Conservation (phyloP, 23 tunicate genomes). For the Styela plicata region DNA sequence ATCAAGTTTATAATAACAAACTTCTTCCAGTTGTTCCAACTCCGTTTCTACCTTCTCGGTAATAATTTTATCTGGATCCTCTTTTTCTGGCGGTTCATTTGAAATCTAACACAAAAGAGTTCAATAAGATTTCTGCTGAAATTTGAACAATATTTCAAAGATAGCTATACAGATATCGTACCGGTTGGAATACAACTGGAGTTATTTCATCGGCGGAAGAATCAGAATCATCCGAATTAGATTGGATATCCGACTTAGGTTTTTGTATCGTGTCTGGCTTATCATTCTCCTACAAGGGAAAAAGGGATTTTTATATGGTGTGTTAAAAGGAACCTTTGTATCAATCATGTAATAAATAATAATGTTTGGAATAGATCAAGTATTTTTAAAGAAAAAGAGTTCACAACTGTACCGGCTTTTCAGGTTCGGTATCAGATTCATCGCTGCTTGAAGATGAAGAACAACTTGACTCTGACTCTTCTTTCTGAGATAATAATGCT, state of each 20-base stretch:
- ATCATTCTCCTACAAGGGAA: neutral
- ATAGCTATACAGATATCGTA: neutral
- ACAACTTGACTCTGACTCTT: neutral
- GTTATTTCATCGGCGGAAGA: neutral
- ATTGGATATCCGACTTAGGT: neutral
- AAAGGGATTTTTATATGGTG: too few relatives aligned
- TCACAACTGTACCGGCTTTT: neutral
- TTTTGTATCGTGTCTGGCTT: neutral
- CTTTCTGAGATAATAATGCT: neutral
- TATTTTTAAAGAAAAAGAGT: too few relatives aligned
- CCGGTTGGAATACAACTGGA: neutral
- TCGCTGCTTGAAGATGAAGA: neutral
- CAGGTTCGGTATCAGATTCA: constrained; percentile 4
- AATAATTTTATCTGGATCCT: too few relatives aligned
- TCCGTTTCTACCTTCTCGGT: too few relatives aligned
- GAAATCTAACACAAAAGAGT: too few relatives aligned
- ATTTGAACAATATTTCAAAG: too few relatives aligned
- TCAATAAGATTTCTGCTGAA: too few relatives aligned
- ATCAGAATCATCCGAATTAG: neutral
- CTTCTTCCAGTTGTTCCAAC: too few relatives aligned
- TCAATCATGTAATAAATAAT: neutral
- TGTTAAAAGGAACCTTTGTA: too few relatives aligned
- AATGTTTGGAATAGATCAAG: too few relatives aligned
- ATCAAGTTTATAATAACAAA: too few relatives aligned
- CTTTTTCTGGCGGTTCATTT: too few relatives aligned